Base-by-base conservation (phyloP, 1,140 invertebrate species). In the Cydia amplana region DNA sequence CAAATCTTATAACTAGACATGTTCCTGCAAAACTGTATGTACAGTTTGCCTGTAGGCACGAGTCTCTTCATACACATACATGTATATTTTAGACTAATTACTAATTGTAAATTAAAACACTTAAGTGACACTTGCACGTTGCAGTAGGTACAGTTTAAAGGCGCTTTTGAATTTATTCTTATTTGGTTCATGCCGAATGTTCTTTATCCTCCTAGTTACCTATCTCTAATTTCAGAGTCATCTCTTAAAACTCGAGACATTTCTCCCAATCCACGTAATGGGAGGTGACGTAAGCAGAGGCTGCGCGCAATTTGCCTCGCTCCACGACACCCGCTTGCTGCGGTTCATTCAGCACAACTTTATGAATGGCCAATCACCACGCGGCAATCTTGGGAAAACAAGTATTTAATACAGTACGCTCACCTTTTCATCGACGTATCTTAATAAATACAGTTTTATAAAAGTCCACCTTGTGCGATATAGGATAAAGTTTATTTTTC, bases 321-420 rank as follows among this genome's bases (percentile, higher is more conserved):
- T 70, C 28, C 32, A 70, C 72, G 76, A 73, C 78, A 74, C 63
- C 79, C 73, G 81, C 81, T 82, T 82, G 80, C 80, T 79, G 80
- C 75, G 82, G 83, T 80, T 82, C 82, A 79, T 83, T 81, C 76
- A 78, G 72, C 78, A 81, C 78, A 74, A 72, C 65, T 77, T 79
- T 77, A 80, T 78, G 78, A 77, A 79, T 74, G 75, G 78, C 73
- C 75, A 36, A 70, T 70, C 65, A 36, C 28, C 65, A 70, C 65
- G 65, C 28, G 65, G 28, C 65, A 32, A 70, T 9, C 32, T 12
- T 7, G 65, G 20, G 55, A 23, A 60, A 70, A 36, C 65, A 36
- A 36, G 65, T 70, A 70, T 70, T 70, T 70, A n/a, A 36, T 70
- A 70, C n/a, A n/a, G 28, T 14, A 23, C 18, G 60, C 14, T 70